These are phyloP conservation scores for Trogon melanurus DNA, from an alignment of 2,113 vertebrate genomes.

Conservation along the genomic window DNA sequence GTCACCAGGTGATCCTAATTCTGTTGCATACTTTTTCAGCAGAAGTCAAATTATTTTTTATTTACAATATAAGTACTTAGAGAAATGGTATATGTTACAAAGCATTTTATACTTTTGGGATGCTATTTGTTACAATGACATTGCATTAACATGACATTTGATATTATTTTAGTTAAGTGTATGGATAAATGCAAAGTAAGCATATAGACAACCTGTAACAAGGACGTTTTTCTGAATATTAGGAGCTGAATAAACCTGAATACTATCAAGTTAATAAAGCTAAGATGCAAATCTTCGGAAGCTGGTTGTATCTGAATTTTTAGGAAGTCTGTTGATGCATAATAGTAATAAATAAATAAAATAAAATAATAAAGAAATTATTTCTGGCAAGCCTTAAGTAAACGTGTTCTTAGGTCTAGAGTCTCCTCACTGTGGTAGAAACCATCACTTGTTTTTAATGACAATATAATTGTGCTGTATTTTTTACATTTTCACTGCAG, in stretches of 20 bases:
- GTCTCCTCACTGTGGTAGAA: background rate
- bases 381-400: background rate
- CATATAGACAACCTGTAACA: background rate
- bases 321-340: background rate
- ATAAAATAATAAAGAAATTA: background rate
- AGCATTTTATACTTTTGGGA: background rate
- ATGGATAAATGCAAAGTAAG: background rate
- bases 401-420: fast-evolving
- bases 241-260: background rate
- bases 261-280: background rate
- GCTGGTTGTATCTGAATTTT: background rate
- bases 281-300: background rate
- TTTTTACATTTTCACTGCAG: background rate
- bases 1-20: background rate
- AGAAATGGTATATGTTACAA: background rate
- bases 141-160: background rate
- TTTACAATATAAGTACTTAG: background rate
- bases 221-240: background rate
- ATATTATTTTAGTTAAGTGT: background rate
- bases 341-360: background rate
- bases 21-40: background rate
- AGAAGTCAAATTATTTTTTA: background rate
- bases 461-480: background rate
- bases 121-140: background rate
- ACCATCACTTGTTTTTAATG: background rate